Evolutionary conservation across 2,113 vertebrate genomes (phyloP), one percentile per base, ranked within the genome.

Genomic region (Shinisaurus crocodilurus): DNA sequence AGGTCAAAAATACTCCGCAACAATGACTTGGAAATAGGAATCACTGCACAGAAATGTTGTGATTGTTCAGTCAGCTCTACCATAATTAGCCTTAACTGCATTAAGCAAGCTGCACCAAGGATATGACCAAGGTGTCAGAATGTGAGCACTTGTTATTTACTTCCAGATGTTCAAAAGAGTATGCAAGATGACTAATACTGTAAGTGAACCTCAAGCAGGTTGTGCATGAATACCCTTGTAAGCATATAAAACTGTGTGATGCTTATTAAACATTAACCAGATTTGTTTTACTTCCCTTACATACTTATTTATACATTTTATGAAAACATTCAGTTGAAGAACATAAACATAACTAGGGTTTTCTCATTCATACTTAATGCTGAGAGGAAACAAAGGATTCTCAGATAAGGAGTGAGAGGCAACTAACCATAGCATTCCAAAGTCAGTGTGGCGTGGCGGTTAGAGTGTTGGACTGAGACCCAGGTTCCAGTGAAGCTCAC

Each of bases 121-220:
- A 60, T 75, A 87, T 76, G 54, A 18, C 90, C 94, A 94, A 95
- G 70, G 87, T 93, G 91, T 95, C 92, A 94, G 79, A 82, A 40
- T 54, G 88, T 89, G 86, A 93, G 82, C 87, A 93, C 90, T 92
- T 94, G 93, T 95, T 96, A 95, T 95, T 94, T 93, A 86, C 86
- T 85, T 93, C 92, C 90, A 95, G 87, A 89, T 76, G 90, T 96
- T 96, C 93, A 94, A 95, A 96, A 91, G 90, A 92, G 70, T 93
- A 90, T 85, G 90, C 93, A 92, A 95, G 91, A 94, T 89, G 86
- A 93, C 86, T 95, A 91, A 95, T 91, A 90, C 88, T 86, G 80
- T 75, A 90, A 84, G 87, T 93, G 93, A 94, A 94, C 91, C 91
- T 94, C 90, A 95, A 94, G 93, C 92, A 94, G 85, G 88, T 74